phyloP scores from a whole-genome alignment of 2,113 vertebrate species.

The Epinephelus lanceolatus region DNA sequence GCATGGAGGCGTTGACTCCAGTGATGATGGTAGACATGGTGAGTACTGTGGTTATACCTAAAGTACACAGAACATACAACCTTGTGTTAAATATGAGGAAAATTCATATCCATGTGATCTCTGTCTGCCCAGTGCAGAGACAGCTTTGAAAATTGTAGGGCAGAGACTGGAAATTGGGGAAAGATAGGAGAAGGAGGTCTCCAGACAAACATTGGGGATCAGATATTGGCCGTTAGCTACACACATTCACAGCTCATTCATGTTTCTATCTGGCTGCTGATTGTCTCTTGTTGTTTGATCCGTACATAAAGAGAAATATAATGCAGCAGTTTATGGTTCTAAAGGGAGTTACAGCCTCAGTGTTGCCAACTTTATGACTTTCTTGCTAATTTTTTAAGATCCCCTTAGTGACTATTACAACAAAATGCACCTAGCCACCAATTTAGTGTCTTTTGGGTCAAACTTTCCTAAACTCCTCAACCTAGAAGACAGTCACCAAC shows the following conservation, averaged over 20 bases:
- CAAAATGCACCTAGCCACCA: no score
- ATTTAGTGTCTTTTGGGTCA: no score
- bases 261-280: neutral
- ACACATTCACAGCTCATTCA: neutral
- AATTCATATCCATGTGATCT: neutral
- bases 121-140: neutral
- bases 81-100: neutral
- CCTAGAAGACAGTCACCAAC: no score
- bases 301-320: no score
- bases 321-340: no score
- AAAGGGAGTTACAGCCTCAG: no score
- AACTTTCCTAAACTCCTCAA: no score
- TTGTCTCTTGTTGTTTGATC: neutral
- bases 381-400: no score
- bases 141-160: neutral
- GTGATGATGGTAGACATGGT: conserved; percentile 95
- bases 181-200: neutral
- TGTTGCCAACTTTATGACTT: no score
- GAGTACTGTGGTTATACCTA: conserved; percentile 95
- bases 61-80: conserved; percentile 11
- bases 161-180: neutral
- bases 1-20: conserved; percentile 87
- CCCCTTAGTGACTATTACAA: no score
- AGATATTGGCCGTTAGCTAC: neutral
- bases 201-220: neutral